A percentile compares a stretch with the other conserved stretches of the same genome.
phyloP scores from a whole-genome alignment of 1,140 invertebrate genomes.

The Diploscapter pachys region DNA sequence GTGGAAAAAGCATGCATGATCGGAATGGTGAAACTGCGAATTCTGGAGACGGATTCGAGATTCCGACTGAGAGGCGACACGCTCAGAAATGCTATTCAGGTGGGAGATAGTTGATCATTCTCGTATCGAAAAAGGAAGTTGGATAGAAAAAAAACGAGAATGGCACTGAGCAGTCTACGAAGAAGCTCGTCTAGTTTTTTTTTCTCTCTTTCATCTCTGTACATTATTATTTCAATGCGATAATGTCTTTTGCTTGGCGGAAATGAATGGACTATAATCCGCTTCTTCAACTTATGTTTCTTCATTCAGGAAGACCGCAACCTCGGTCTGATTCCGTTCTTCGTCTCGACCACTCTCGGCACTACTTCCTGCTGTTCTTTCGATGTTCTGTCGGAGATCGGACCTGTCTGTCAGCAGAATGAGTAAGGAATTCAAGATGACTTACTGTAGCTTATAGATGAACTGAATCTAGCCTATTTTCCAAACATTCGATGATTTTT shows the following conservation, averaged over 20 bases:
- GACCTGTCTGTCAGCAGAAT: slow-evolving; percentile 73
- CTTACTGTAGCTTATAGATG: no score
- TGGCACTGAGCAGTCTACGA: no score
- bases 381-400: slow-evolving; percentile 84
- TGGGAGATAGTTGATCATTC: slow-evolving; percentile 34
- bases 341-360: slow-evolving; percentile 75
- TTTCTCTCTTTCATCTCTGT: no score
- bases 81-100: slow-evolving; percentile 74
- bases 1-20: slow-evolving; percentile 99
- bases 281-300: neutral
- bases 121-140: no score
- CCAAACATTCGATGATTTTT: slow-evolving; percentile 55
- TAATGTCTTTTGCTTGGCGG: no score
- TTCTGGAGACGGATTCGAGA: slow-evolving; percentile 90
- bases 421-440: slow-evolving; percentile 50
- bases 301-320: slow-evolving; percentile 80
- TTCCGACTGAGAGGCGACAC: slow-evolving; percentile 83
- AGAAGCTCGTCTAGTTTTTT: no score
- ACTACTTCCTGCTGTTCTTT: slow-evolving; percentile 91
- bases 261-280: no score
- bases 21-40: slow-evolving; percentile 90
- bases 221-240: no score
- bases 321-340: slow-evolving; percentile 90
- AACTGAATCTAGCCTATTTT: no score
- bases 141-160: no score